These are phyloP conservation scores for Eleutherodactylus coqui DNA, from an alignment of 2,797 vertebrate species.

Conservation along the genomic window DNA sequence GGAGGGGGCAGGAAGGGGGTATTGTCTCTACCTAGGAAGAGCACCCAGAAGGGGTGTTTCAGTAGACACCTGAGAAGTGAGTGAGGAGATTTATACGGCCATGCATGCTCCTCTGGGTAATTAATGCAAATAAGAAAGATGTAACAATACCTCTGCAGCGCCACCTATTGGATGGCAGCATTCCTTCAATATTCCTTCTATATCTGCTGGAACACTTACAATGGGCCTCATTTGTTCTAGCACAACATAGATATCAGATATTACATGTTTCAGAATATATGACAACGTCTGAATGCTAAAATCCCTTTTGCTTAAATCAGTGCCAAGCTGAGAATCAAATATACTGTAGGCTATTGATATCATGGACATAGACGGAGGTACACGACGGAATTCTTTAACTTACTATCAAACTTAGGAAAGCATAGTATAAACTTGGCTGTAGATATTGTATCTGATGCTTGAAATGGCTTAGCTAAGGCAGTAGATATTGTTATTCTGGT, in stretches of 20 bases:
- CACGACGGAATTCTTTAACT: background rate
- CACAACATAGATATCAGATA: background rate
- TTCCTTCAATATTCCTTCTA: no score
- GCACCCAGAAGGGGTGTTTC: no score
- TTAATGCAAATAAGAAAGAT: no score
- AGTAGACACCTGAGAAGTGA: no score
- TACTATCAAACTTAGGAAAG: background rate
- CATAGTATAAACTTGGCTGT: slow-evolving; percentile 5
- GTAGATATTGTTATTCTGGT: slow-evolving; percentile 13
- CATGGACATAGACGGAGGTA: background rate
- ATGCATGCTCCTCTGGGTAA: no score
- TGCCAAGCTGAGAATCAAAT: background rate
- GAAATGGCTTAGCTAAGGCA: background rate
- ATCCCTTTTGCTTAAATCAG: background rate
- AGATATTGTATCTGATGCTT: background rate
- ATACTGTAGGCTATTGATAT: background rate
- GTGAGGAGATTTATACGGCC: no score
- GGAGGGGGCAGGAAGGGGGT: no score
- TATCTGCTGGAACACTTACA: background rate
- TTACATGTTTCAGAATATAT: background rate
- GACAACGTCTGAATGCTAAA: background rate
- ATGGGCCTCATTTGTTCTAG: background rate
- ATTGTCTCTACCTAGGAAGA: no score
- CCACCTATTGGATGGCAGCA: no score
- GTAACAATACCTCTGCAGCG: no score